phyloP scores from a whole-genome alignment of 53 echinoderm and acorn worm genomes.

The Henricia sp. region DNA sequence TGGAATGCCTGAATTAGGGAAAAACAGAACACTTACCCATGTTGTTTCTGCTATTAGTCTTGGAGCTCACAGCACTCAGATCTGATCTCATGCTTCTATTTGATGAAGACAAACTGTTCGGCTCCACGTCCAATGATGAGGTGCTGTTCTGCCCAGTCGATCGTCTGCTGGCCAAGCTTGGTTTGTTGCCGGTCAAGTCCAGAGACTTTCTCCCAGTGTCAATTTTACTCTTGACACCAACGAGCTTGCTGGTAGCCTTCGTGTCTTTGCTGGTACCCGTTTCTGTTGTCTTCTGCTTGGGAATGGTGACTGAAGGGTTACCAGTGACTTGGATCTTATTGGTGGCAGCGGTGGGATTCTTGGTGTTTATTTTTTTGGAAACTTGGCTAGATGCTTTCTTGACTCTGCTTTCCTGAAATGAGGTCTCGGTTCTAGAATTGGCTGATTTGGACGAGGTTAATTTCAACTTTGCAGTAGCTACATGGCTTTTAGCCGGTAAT shows the following conservation, averaged over 20 bases:
- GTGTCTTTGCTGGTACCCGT: conserved; percentile 35
- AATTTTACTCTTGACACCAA: conserved; percentile 83
- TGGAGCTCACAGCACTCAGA: conserved; percentile 63
- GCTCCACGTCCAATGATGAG: conserved; percentile 77
- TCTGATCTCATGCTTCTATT: conserved; percentile 86
- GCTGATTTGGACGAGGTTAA: conserved; percentile 27
- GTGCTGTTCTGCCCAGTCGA: conserved; percentile 59
- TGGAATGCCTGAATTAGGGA: too few relatives aligned
- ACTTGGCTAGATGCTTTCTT: conserved; percentile 74
- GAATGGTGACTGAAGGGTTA: conserved; percentile 30
- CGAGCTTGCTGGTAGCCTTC: conserved; percentile 51
- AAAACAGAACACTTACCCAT: too few relatives aligned
- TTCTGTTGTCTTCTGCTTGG: conserved; percentile 55
- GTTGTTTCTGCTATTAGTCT: conserved; percentile 56
- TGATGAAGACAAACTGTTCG: conserved; percentile 77
- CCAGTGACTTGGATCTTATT: conserved; percentile 55
- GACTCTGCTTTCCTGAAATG: conserved; percentile 26
- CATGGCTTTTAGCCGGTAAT: conserved; percentile 19
- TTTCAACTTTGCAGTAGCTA: conserved; percentile 39
- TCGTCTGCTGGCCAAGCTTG: conserved; percentile 63
- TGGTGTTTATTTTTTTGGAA: conserved; percentile 67
- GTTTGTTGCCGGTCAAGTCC: conserved; percentile 67
- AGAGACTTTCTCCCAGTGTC: conserved; percentile 79
- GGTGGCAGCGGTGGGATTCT: conserved; percentile 29
- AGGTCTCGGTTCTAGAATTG: conserved; percentile 25